A percentile compares a stretch with the other conserved stretches of the same genome.
These are phyloP conservation scores for Caenorhabditis imperialis DNA, from an alignment of 2,888 invertebrate genomes.

Conservation along the genomic window DNA sequence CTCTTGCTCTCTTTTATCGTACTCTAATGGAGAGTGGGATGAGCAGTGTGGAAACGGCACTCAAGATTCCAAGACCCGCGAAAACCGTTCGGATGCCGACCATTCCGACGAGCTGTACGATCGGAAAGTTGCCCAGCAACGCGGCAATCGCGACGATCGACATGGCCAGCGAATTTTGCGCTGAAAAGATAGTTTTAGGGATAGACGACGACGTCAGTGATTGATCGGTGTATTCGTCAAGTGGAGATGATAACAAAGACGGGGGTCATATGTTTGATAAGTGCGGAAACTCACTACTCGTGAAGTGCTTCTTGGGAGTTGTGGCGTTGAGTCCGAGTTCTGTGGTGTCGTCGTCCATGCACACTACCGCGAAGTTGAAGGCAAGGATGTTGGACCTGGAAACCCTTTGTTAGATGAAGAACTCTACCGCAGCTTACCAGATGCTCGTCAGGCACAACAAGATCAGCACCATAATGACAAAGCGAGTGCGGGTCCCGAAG, in stretches of 20 bases:
- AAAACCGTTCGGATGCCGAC: slow-evolving; percentile 76
- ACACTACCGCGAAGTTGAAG: slow-evolving; percentile 77
- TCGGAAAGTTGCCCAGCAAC: slow-evolving; percentile 73
- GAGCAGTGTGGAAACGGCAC: slow-evolving; percentile 70
- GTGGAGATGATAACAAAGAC: slow-evolving; percentile 11
- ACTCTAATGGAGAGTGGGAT: slow-evolving; percentile 72
- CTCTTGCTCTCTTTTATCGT: slow-evolving; percentile 1
- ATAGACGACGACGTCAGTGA: slow-evolving; percentile 6
- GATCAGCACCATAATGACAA: slow-evolving; percentile 74
- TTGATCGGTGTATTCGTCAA: slow-evolving; percentile 35
- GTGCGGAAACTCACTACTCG: slow-evolving; percentile 40
- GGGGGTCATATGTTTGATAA: slow-evolving; percentile 41
- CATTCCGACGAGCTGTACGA: slow-evolving; percentile 71
- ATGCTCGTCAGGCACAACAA: slow-evolving; percentile 75
- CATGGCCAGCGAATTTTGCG: slow-evolving; percentile 66
- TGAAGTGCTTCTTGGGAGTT: slow-evolving; percentile 36
- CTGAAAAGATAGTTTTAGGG: slow-evolving; percentile 49
- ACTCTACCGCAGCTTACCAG: slow-evolving; percentile 60
- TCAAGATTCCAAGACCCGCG: slow-evolving; percentile 71
- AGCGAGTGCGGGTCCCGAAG: slow-evolving; percentile 76
- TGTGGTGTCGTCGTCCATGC: slow-evolving; percentile 64
- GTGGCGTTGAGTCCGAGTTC: slow-evolving; percentile 17
- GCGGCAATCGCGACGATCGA: slow-evolving; percentile 75
- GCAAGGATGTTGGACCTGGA: slow-evolving; percentile 75
- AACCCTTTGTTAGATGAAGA: slow-evolving; percentile 5